These are phyloP conservation scores for Ataeniobius toweri DNA, from an alignment of 2,797 vertebrate genomes.

Conservation along the genomic window DNA sequence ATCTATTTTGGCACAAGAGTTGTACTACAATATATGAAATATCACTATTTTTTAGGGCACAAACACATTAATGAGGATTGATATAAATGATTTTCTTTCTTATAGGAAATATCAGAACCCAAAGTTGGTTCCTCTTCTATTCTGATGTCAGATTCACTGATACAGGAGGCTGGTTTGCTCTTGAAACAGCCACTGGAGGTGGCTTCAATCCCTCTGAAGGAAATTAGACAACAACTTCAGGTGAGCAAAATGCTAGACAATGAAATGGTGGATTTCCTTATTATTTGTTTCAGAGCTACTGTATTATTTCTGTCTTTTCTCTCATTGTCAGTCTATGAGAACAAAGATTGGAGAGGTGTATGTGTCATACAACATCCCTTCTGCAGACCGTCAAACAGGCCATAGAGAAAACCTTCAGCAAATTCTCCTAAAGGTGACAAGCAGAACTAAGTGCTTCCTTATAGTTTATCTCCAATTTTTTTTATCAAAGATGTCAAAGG, in stretches of 20 bases:
- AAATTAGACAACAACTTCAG: slow-evolving; percentile 67
- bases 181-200: slow-evolving; percentile 55
- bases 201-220: slow-evolving; percentile 56
- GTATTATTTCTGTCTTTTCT: slow-evolving; percentile 1
- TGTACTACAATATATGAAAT: neutral
- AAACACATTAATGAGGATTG: neutral
- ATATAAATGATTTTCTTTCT: slow-evolving; percentile 11
- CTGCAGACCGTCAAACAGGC: slow-evolving; percentile 45
- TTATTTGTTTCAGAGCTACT: neutral
- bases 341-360: slow-evolving; percentile 66
- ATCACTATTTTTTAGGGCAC: neutral
- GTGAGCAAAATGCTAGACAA: slow-evolving; percentile 43
- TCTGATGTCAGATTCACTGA: slow-evolving; percentile 45
- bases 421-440: slow-evolving; percentile 61
- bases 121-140: slow-evolving; percentile 12
- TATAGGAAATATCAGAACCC: slow-evolving; percentile 51
- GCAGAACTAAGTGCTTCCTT: neutral
- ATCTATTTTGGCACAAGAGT: neutral
- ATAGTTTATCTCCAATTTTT: no score
- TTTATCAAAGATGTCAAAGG: no score
- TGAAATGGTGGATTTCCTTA: neutral
- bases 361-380: slow-evolving; percentile 31
- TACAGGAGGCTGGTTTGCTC: slow-evolving; percentile 51
- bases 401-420: slow-evolving; percentile 47
- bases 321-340: slow-evolving; percentile 28